A percentile compares a stretch with the other conserved stretches of the same genome.
These are phyloP conservation scores for Ancistrus triradiatus DNA, from an alignment of 2,113 vertebrate species.

Conservation along the genomic window DNA sequence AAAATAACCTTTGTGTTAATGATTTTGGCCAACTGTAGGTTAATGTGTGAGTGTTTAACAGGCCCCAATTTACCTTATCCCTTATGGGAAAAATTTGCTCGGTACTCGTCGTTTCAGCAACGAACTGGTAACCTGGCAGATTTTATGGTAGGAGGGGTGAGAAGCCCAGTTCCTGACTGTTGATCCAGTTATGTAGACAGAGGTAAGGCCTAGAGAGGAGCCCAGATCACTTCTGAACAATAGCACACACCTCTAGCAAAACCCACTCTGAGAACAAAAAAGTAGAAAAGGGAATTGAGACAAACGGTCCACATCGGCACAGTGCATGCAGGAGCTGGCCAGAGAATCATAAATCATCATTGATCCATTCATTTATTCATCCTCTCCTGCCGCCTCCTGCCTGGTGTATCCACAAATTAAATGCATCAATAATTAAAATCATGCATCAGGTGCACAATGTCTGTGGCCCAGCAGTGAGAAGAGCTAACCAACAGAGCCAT, in stretches of 20 bases:
- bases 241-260: not conserved
- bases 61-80: too few species aligned
- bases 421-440: slow-evolving; percentile 52
- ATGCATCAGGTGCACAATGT: slow-evolving; percentile 49
- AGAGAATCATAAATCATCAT: slow-evolving; percentile 36
- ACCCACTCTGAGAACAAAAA: slow-evolving; percentile 11
- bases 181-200: not conserved
- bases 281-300: slow-evolving; percentile 40
- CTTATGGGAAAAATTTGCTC: too few species aligned
- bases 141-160: too few species aligned
- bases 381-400: slow-evolving; percentile 21
- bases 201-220: slow-evolving; percentile 36
- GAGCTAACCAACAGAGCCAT: slow-evolving; percentile 41
- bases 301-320: slow-evolving; percentile 3
- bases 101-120: too few species aligned
- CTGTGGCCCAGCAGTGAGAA: slow-evolving; percentile 42
- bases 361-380: slow-evolving; percentile 38
- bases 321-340: not conserved
- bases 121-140: too few species aligned
- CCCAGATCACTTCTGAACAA: slow-evolving; percentile 28
- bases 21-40: too few species aligned
- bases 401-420: slow-evolving; percentile 48
- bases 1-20: too few species aligned
- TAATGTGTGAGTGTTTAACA: too few species aligned
- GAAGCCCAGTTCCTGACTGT: not conserved